Evolutionary conservation across 2,797 vertebrate species (phyloP), one percentile per base, ranked within the genome.

Genomic region (Cygnus olor): DNA sequence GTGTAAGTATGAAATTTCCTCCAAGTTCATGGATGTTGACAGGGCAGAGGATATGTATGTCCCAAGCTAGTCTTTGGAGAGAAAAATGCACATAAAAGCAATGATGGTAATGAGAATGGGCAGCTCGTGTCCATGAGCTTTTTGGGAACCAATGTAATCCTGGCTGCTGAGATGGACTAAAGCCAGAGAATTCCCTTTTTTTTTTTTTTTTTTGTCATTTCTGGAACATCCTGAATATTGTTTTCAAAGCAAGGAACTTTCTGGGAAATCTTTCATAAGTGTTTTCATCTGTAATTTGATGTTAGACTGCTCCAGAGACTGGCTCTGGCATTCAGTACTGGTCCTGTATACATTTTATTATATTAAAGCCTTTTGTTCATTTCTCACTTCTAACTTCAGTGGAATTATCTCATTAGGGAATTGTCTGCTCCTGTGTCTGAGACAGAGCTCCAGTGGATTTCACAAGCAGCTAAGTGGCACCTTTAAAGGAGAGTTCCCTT

Each of bases 201-300:
- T 82, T 86, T 28, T 36, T 21, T 53, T 45, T 38, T 51, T 40
- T 34, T 30, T 53, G 51, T 86, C 53, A 71, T 84, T 88, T 82
- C 11, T 61, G n/a, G 56, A 91, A 82, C 25, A 53, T 68, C 32
- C 83, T 45, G 47, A 91, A 22, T 64, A 58, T 51, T 83, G 32
- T 94, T 94, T 94, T 54, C 68, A 79, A 88, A 76, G 63, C 34
- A 58, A 61, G 21, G 44, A 64, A 68, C 79, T 90, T 90, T 92
- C 69, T 90, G 87, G 34, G 73, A 89, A 80, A 57, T 51, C 42
- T 49, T 79, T 86, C 2, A 0, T 54, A 66, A 80, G n/a, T 38
- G 40, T 89, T 92, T 90, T 94, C 17, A 10, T 74, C 61, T 90
- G 68, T 78, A 74, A 57, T 69, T 45, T 6, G 10, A 45, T 53